Base-by-base conservation (phyloP, 1,140 invertebrate species). In the Cheumatopsyche charites region DNA sequence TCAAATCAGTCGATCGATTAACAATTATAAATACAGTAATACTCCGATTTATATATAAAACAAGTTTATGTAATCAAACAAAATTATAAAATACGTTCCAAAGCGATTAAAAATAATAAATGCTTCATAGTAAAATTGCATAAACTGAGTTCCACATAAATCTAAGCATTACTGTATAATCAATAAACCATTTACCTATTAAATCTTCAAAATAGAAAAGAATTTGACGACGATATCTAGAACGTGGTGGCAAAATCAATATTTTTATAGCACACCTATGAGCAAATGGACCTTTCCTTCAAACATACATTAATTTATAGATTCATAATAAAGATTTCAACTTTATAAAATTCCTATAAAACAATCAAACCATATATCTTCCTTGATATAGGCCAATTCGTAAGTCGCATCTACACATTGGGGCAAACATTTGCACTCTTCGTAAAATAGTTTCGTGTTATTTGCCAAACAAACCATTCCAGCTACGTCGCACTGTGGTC, bases 131-230 rank as follows among this genome's bases (percentile, higher is more conserved):
- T n/a, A n/a, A n/a, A n/a, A n/a, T n/a, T n/a, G n/a, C n/a, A n/a
- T n/a, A n/a, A n/a, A n/a, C n/a, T n/a, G n/a, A n/a, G n/a, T n/a
- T n/a, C n/a, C n/a, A n/a, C n/a, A n/a, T n/a, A n/a, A n/a, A n/a
- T n/a, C n/a, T n/a, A n/a, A n/a, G n/a, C n/a, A n/a, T n/a, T n/a
- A n/a, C n/a, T n/a, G n/a, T n/a, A 36, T 36, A 36, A 4, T 47
- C 43, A 47, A 47, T 47, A 47, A n/a, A 15, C 43, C 13, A 3
- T 47, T 78, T 74, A 86, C 85, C 86, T 3, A 86, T 79, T 15
- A 88, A 77, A 76, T 87, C 86, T 74, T 87, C 84, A 72, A 87
- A 85, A 70, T 85, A 82, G 77, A 87, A 88, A 0, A 88, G 80
- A 4, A 88, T 84, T 71, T 87, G 83, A 52, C 87, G 79, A 15